These are phyloP conservation scores for Cyphomyrus plagiostoma DNA, from an alignment of 2,113 vertebrate species.

Conservation along the genomic window DNA sequence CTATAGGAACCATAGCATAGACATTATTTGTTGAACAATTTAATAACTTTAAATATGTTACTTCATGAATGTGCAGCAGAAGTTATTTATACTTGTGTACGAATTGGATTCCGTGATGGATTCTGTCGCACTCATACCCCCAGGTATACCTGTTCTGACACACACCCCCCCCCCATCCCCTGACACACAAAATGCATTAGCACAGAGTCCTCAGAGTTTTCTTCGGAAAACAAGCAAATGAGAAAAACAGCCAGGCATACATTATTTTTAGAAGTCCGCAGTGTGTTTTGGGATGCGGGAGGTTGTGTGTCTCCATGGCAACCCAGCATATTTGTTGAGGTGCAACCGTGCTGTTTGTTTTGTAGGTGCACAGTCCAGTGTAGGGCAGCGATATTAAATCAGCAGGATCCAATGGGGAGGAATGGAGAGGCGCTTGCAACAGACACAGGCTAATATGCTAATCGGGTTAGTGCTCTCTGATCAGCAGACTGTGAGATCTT, in stretches of 20 bases:
- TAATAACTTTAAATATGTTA: not conserved
- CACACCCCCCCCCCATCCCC: not conserved
- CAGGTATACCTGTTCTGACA: not conserved
- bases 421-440: not conserved
- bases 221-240: constrained; percentile 38
- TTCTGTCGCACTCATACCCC: not conserved
- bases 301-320: constrained; percentile 60
- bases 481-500: not conserved
- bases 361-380: constrained; percentile 27
- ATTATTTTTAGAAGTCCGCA: constrained; percentile 69
- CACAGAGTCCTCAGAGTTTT: constrained; percentile 28
- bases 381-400: constrained; percentile 28
- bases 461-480: constrained; percentile 21
- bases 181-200: not conserved
- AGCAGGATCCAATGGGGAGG: constrained; percentile 6
- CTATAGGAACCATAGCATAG: constrained; percentile 2
- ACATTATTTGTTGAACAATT: not conserved
- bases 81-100: not conserved
- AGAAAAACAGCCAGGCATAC: constrained; percentile 38
- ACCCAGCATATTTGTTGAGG: constrained; percentile 47
- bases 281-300: constrained; percentile 55
- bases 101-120: not conserved
- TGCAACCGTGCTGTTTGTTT: constrained; percentile 37
- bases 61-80: not conserved
- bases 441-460: constrained; percentile 27